Base-by-base conservation (phyloP, 2,888 invertebrate genomes). In the Eueremaeus valkanovi region DNA sequence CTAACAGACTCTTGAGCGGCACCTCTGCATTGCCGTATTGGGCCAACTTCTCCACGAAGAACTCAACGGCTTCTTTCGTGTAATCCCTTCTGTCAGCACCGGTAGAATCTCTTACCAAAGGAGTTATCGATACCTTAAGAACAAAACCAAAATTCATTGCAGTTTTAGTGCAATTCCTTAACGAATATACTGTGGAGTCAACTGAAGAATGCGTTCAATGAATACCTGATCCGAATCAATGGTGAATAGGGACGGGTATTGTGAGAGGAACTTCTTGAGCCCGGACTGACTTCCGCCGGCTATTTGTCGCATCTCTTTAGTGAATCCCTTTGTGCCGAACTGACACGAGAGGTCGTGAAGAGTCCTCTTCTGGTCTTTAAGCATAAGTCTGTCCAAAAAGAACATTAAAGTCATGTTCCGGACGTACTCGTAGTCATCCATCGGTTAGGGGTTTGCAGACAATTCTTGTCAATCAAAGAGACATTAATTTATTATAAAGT, bases 321-420 rank as follows among this genome's bases (percentile, higher is more conserved):
- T 96, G 85, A 99, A 99, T 80, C 95, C 97, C 85, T 96, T 95
- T 81, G 97, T 96, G 82, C 98, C 98, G 86, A 99, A 99, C 86
- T 98, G 96, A 85, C 98, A 98, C 84, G 95, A 95, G 81, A 99
- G 88, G 86, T 99, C 98, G 85, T 96, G 96, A 82, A 98, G 88
- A 80, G 95, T 95, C 84, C 97, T 89, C 79, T 95, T 93, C 84
- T 93, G 93, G 81, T 93, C 92, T 86, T 95, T 96, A 85, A 97
- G 96, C 88, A 99, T 90, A 81, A 99, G 88, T 82, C 96, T 91
- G 87, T 99, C 99, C 84, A 98, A 90, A 86, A 99, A 99, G 87
- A 99, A 99, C 83, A 99, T 88, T 83, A 99, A 87, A 81, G 96
- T 96, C 90, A 93, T 91, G 85, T 96, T 95, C 83, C 93, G 88